These are phyloP conservation scores for Ischnus inquisitorius DNA, from an alignment of 2,888 invertebrate species.

Conservation along the genomic window DNA sequence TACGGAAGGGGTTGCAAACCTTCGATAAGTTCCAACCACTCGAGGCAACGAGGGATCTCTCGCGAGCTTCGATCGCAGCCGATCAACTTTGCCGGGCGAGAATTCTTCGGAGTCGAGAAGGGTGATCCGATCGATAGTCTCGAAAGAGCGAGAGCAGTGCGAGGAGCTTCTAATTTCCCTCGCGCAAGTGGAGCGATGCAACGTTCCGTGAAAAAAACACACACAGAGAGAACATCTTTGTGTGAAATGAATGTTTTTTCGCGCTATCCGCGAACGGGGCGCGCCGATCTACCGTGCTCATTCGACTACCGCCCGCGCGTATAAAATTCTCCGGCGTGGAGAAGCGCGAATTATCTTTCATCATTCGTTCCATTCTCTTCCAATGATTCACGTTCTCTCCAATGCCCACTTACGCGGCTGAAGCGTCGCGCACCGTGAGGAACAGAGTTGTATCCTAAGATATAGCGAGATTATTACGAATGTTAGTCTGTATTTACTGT, in stretches of 20 bases:
- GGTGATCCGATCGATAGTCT: constrained; percentile 37
- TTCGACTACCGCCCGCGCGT: constrained; percentile 53
- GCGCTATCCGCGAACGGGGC: constrained; percentile 24
- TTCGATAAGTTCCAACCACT: background rate
- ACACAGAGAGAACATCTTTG: no score
- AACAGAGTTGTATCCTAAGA: background rate
- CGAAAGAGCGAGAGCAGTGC: background rate
- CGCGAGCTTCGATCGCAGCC: no score
- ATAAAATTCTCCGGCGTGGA: constrained; percentile 53
- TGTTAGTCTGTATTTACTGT: constrained; percentile 61
- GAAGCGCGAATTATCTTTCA: constrained; percentile 68
- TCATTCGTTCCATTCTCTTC: constrained; percentile 68
- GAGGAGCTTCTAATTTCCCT: constrained; percentile 57
- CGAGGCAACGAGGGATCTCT: background rate
- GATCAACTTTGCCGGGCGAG: background rate
- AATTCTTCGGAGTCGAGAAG: background rate
- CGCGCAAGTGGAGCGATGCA: constrained; percentile 58
- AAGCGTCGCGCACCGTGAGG: background rate
- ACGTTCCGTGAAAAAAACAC: no score
- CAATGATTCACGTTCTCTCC: constrained; percentile 62
- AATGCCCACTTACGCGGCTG: background rate
- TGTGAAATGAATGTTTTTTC: constrained; percentile 12
- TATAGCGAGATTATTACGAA: constrained; percentile 53
- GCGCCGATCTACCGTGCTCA: constrained; percentile 37
- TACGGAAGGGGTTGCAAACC: background rate